Evolutionary conservation across 1,140 invertebrate genomes (phyloP), one percentile per base, ranked within the genome.

Genomic region (Orius insidiosus): DNA sequence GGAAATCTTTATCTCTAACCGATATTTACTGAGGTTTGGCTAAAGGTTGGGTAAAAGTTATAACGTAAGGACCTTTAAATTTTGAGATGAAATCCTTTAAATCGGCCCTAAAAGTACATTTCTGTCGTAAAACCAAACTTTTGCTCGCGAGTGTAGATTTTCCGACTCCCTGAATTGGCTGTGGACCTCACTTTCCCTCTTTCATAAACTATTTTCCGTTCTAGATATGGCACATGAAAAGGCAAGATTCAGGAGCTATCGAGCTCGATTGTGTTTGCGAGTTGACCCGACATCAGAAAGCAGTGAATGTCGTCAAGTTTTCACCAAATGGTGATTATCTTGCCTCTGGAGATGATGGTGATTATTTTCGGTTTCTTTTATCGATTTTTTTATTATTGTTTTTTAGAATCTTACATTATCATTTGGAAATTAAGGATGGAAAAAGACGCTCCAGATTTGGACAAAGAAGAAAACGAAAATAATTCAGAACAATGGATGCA

Each of bases 221-320:
- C 41, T 57, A 92, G 84, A 85, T 95, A 58, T 96, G 89, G 90
- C 76, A 88, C 58, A 60, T 88, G 19, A 72, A 64, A 42, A 63
- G 71, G 10, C 68, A 68, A 42, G 68, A 78, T 34, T 64, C 67
- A 51, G 78, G 78, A 9, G 71, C 71, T 48, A 70, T 79, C 2
- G 70, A 71, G 39, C 66, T 93, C 36, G 80, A 85, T 52, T 78
- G 86, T 58, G 74, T 82, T 13, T 75, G 84, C 13, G 89, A 94
- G 60, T 68, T 97, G 39, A 77, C 76, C 13, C 69, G 87, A 37
- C 93, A 97, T 67, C 80, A 86, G 59, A 84, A 78, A 62, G 75
- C 90, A 19, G 88, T 98, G 0, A 97, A 96, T 68, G 75, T 80
- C 32, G 89, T 95, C 7, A 65, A 89, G 54, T 98, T 94, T 76